Percentiles rank a stretch among this genome's conserved stretches.
Conservation (phyloP, 2,888 invertebrate species). For the Euphydryas editha region DNA sequence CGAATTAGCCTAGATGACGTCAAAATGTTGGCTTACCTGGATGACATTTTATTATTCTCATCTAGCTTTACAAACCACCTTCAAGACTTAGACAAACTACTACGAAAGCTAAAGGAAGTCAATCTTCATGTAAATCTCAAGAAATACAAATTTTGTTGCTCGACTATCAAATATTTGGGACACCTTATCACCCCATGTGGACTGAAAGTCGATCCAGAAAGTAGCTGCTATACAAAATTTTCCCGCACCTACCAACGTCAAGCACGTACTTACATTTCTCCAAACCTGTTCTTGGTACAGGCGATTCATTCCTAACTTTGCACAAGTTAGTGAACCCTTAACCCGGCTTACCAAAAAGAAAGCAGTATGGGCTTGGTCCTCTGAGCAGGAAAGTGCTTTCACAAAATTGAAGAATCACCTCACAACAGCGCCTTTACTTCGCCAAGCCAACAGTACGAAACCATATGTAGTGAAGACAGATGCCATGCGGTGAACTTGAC, state of each 20-base stretch:
- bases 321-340: conserved; percentile 40
- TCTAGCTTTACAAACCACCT: conserved; percentile 44
- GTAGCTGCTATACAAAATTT: neutral
- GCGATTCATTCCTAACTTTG: conserved; percentile 35
- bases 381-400: conserved; percentile 42
- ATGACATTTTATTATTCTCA: conserved; percentile 51
- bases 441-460: conserved; percentile 33
- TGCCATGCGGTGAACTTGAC: too few species aligned
- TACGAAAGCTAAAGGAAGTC: conserved; percentile 28
- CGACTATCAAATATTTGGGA: conserved; percentile 45
- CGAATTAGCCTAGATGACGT: conserved; percentile 19
- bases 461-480: conserved; percentile 47
- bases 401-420: conserved; percentile 40
- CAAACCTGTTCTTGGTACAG: conserved; percentile 39
- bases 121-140: conserved; percentile 41
- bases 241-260: conserved; percentile 32
- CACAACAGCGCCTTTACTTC: conserved; percentile 39
- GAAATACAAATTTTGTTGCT: conserved; percentile 44
- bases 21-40: conserved; percentile 43
- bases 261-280: conserved; percentile 37
- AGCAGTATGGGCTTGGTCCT: conserved; percentile 43
- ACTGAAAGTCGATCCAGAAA: neutral
- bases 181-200: conserved; percentile 31
- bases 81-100: conserved; percentile 43
- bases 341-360: conserved; percentile 40